Conservation (phyloP, 2,797 vertebrate species). For the Melanotaenia maccullochi region DNA sequence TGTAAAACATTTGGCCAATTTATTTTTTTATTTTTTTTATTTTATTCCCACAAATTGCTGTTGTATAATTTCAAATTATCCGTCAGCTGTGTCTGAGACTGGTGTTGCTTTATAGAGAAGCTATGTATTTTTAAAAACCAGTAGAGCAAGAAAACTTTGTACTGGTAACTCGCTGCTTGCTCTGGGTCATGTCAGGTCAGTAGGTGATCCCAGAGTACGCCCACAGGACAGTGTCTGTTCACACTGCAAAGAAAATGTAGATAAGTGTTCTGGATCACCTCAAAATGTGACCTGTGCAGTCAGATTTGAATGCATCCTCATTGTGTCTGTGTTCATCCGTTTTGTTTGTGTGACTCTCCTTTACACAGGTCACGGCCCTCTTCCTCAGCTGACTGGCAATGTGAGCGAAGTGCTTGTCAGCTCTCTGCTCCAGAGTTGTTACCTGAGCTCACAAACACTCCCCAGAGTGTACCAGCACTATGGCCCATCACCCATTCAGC, state of each 20-base stretch:
- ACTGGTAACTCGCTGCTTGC: neutral
- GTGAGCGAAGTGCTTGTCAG: constrained; percentile 91
- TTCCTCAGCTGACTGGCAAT: constrained; percentile 93
- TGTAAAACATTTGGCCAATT: too few relatives aligned
- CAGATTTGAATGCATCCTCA: neutral
- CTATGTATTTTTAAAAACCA: neutral
- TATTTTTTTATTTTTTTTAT: neutral
- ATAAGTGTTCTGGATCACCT: neutral
- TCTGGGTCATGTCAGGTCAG: neutral
- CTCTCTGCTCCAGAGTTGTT: constrained; percentile 91
- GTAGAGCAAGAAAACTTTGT: neutral
- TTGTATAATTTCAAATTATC: neutral
- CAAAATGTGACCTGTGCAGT: neutral
- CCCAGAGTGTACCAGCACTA: constrained; percentile 92
- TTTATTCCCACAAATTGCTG: neutral
- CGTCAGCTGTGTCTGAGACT: neutral
- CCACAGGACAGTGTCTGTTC: neutral
- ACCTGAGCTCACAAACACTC: constrained; percentile 91
- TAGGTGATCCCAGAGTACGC: neutral
- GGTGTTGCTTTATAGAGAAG: neutral
- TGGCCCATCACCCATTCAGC: constrained; percentile 87
- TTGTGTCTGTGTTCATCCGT: neutral
- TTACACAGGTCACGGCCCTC: constrained; percentile 90
- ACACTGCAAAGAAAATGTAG: neutral
- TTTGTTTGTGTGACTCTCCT: constrained; percentile 15